Percentiles rank a stretch among this genome's conserved stretches.
These are phyloP conservation scores for Halisarca cf. caerulea DNA, from an alignment of 37 sponge, comb jelly and placozoan species.

Conservation along the genomic window DNA sequence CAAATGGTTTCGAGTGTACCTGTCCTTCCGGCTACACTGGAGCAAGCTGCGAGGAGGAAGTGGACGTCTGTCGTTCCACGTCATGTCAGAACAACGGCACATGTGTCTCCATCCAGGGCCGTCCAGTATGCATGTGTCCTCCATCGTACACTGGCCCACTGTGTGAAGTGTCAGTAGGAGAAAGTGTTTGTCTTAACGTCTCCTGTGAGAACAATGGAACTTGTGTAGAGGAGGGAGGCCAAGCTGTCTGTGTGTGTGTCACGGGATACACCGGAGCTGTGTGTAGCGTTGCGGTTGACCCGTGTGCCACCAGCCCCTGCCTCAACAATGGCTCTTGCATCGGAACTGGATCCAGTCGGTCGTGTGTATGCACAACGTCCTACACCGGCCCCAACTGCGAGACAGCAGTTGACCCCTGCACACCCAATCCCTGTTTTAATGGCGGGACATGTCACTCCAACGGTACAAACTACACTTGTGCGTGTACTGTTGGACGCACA, in stretches of 20 bases:
- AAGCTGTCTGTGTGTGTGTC: not conserved
- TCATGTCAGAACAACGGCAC: conserved; percentile 16
- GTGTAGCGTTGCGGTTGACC: not conserved
- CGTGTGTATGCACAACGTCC: not conserved
- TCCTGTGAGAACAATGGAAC: conserved; percentile 51
- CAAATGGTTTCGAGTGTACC: not conserved
- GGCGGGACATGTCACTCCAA: conserved; percentile 34
- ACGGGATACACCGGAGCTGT: not conserved
- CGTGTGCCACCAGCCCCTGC: conserved; percentile 16
- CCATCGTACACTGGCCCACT: not conserved
- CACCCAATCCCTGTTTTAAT: conserved; percentile 31
- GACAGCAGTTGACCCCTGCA: not conserved
- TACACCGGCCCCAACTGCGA: not conserved
- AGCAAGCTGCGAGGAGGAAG: not conserved
- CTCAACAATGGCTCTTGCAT: conserved; percentile 46
- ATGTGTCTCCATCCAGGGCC: not conserved
- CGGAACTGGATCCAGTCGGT: not conserved
- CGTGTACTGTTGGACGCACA: conserved; percentile 10
- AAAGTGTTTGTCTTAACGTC: conserved; percentile 29
- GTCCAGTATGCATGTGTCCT: not conserved
- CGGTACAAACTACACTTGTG: conserved; percentile 13
- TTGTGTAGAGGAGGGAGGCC: conserved; percentile 17
- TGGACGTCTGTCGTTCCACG: not conserved
- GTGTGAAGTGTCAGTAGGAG: not conserved
- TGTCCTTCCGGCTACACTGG: conserved; percentile 18